Percentiles rank a stretch among this genome's conserved stretches.
These are phyloP conservation scores for Cygnus atratus DNA, from an alignment of 2,113 vertebrate genomes.

Conservation along the genomic window DNA sequence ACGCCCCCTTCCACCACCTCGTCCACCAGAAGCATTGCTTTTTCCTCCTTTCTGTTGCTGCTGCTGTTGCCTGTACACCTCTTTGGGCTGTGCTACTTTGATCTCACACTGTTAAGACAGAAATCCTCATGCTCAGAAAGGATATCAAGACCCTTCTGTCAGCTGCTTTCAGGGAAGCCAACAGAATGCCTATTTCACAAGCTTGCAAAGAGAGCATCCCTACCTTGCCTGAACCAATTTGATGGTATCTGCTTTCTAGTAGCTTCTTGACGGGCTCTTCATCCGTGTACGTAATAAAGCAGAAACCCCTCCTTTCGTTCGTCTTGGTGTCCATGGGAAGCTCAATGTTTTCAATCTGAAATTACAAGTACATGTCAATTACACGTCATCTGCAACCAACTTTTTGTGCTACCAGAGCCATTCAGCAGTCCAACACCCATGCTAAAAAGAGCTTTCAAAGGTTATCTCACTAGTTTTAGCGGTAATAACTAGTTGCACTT, in stretches of 20 bases:
- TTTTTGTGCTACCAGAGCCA: background rate
- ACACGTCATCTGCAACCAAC: rapidly evolving
- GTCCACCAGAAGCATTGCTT: conserved; percentile 75
- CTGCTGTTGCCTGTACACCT: conserved; percentile 88
- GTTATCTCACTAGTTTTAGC: background rate
- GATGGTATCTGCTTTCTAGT: conserved; percentile 89
- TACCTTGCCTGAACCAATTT: conserved; percentile 91
- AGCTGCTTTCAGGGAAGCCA: background rate
- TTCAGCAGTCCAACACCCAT: rapidly evolving
- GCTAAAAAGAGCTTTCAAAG: background rate
- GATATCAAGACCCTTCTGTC: background rate
- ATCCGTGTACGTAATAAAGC: conserved; percentile 87
- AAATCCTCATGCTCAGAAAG: background rate
- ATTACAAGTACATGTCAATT: background rate
- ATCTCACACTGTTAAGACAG: conserved; percentile 83
- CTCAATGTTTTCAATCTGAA: conserved; percentile 90
- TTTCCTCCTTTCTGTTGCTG: conserved; percentile 84
- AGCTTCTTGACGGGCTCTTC: conserved; percentile 91
- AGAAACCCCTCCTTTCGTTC: conserved; percentile 89
- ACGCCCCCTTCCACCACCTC: conserved; percentile 83
- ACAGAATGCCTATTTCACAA: background rate
- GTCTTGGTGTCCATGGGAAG: conserved; percentile 91
- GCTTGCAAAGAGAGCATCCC: background rate
- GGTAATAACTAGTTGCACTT: background rate
- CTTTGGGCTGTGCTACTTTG: conserved; percentile 91